Conservation (phyloP, 1,140 invertebrate genomes). For the Penaeus japonicus region DNA sequence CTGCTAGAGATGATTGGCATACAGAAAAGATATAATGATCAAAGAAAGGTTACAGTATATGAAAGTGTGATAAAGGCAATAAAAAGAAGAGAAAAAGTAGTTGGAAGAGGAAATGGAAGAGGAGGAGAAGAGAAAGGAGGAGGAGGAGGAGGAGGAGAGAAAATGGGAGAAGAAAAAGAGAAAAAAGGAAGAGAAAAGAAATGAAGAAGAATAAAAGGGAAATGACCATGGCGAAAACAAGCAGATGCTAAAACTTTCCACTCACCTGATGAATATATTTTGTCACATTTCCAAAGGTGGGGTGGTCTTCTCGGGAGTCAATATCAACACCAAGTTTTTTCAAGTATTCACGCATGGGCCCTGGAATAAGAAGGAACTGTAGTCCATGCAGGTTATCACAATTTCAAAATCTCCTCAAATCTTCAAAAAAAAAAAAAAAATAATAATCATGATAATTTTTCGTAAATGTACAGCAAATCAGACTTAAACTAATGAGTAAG, state of each 20-base stretch:
- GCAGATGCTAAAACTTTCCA: neutral
- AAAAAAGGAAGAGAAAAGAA: too few species aligned
- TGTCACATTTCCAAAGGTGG: neutral
- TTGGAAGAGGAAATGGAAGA: too few species aligned
- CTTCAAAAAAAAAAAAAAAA: neutral
- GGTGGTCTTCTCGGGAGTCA: neutral
- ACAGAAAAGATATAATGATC: too few species aligned
- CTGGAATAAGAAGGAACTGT: neutral
- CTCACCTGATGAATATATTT: neutral
- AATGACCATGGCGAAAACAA: neutral
- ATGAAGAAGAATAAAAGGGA: neutral
- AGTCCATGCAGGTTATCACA: too few species aligned
- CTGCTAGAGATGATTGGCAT: too few species aligned
- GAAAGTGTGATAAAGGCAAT: too few species aligned
- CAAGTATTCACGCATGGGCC: neutral
- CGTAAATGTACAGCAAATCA: conserved; percentile 2
- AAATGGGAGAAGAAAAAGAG: too few species aligned
- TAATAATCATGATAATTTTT: neutral
- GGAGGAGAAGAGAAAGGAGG: too few species aligned
- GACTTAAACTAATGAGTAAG: conserved; percentile 45
- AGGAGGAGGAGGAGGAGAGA: neutral
- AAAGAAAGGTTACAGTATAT: too few species aligned
- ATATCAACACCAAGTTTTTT: neutral
- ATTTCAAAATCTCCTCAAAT: neutral
- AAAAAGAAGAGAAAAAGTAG: too few species aligned